phyloP scores from a whole-genome alignment of 2,797 vertebrate genomes.

The Enteromius unitaeniatus region DNA sequence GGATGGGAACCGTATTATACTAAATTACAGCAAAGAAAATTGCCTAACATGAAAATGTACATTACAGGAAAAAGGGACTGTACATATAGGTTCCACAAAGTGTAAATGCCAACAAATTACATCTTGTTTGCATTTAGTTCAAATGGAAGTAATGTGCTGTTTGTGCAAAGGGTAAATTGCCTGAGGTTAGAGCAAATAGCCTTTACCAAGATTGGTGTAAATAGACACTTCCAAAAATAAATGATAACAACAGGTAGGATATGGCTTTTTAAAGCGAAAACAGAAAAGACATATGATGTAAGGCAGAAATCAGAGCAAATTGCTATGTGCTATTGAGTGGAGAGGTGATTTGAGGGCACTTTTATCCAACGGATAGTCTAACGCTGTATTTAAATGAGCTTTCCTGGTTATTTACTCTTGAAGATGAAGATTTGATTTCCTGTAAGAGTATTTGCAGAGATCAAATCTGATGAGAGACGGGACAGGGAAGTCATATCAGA shows the following conservation, averaged over 20 bases:
- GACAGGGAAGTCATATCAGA: conserved; percentile 36
- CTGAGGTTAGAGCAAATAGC: neutral
- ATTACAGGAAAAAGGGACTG: neutral
- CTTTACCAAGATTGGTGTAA: neutral
- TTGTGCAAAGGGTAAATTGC: neutral
- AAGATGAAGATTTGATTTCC: conserved; percentile 49
- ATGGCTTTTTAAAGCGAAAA: conserved; percentile 16
- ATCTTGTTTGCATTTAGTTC: neutral
- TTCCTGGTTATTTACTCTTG: conserved; percentile 48
- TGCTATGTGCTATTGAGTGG: neutral
- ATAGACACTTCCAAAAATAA: conserved; percentile 3
- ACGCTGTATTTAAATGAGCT: conserved; percentile 39
- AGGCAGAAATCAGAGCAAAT: conserved; percentile 7
- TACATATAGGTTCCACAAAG: neutral
- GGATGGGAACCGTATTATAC: neutral
- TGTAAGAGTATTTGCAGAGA: conserved; percentile 38
- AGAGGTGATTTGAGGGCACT: conserved; percentile 9
- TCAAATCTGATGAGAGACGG: conserved; percentile 48
- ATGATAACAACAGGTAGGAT: neutral
- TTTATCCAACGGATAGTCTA: conserved; percentile 46
- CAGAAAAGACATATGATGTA: neutral
- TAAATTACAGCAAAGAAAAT: conserved; percentile 1
- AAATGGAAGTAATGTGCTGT: neutral
- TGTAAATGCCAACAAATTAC: conserved; percentile 3
- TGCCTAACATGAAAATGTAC: neutral